Base-by-base conservation (phyloP, 2,797 vertebrate genomes). In the Podargus strigoides region DNA sequence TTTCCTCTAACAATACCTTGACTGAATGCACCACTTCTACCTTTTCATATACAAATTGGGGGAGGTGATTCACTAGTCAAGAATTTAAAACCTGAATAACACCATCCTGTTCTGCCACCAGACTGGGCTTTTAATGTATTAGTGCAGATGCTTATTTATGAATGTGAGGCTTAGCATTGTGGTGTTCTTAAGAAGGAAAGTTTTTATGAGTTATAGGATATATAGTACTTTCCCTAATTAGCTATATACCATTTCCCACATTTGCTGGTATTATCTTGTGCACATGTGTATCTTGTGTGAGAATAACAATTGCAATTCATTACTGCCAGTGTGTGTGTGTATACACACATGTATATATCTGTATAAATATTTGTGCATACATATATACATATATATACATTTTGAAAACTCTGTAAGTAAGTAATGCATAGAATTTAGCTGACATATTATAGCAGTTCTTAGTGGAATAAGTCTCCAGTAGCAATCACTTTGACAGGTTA, bases 321-420 rank as follows among this genome's bases (percentile, higher is more conserved):
- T 24, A 9, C 50, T 64, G 20, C 19, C 9, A 28, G 2, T 1
- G 0, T 3, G 10, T 15, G 7, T 17, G 13, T 5, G 19, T 5
- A 62, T 9, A 63, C 3, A 20, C n/a, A 44, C 39, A 89, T 37
- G 24, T 49, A 17, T 44, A 20, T 74, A 49, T 16, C 6, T 49
- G 6, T 24, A 13, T 32, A 6, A 27, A 18, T 42, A 41, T 46
- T 23, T 34, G 22, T 5, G 8, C 12, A 44, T 21, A 21, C n/a
- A 73, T 76, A 14, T 4, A 41, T 2, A 37, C 2, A 18, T 19
- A 93, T 69, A 36, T 67, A 12, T 20, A 66, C 30, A 72, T 90
- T 77, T 95, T 92, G 86, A 89, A 96, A 92, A 69, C 62, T 79
- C 24, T n/a, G 58, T 80, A 92, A 92, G 59, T 64, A 82, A 92